Evolutionary conservation across 2,888 invertebrate species (phyloP), one percentile per base, ranked within the genome.

Genomic region (Opisthograptis luteolata): DNA sequence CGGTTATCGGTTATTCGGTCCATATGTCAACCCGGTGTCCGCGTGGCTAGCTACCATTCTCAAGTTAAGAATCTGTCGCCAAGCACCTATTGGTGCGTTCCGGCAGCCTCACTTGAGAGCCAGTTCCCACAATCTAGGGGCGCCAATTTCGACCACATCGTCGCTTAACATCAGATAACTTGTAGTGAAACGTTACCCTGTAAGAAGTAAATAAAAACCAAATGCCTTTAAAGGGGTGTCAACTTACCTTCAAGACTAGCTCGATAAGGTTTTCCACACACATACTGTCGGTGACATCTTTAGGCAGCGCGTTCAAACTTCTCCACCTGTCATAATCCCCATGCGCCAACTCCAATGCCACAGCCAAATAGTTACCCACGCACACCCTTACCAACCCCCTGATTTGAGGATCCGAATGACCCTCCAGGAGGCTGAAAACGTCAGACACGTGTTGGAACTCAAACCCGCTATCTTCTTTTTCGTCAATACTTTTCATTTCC

Each of bases 321-420:
- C 86, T 81, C 92, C 92, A 93, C 5, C 84, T 73, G 30, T 82
- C 73, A 69, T 92, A 93, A 65, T 92, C 87, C 0, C 92, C 92
- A 45, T 92, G 89, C 1, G 92, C 90, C 43, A 91, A 75, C 41
- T 91, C 86, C 46, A 94, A 82, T 0, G 93, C 92, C 0, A 94
- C 83, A 41, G 91, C 91, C 58, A 96, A 81, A 72, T 95, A 94
- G 64, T 91, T 92, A 0, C 95, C 94, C 42, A 95, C 90, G 60
- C 96, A 87, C 3, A 93, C 84, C 50, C 95, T 92, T 0, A 94
- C 89, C 46, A 94, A 90, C 6, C 97, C 97, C 64, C 96, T 91
- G 25, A 97, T 91, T 74, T 97, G 96, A 0, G 96, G 97, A 81
- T 97, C 97, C 32, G 89, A 83, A 78, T 97, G 97, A 55, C 91